Percentiles rank a stretch among this genome's conserved stretches.
These are phyloP conservation scores for Eilema caniola DNA, from an alignment of 2,888 invertebrate genomes.

Conservation along the genomic window DNA sequence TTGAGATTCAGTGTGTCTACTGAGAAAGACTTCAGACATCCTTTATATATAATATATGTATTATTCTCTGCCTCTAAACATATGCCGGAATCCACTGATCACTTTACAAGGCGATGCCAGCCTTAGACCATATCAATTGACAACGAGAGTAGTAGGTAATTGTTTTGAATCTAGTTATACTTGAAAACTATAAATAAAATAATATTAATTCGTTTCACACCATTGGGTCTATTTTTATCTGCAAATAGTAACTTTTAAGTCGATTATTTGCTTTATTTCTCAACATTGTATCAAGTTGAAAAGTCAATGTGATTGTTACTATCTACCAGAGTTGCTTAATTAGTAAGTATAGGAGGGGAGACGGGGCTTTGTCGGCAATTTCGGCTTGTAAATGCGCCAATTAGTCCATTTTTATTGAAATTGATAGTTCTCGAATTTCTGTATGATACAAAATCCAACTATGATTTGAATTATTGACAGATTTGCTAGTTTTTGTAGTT, in stretches of 20 bases:
- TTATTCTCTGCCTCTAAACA: neutral
- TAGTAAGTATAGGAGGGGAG: neutral
- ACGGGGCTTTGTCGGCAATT: neutral
- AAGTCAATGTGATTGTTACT: neutral
- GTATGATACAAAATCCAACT: neutral
- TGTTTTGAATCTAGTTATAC: neutral
- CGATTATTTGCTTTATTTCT: neutral
- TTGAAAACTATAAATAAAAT: neutral
- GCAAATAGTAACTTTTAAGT: neutral
- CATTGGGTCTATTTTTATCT: neutral
- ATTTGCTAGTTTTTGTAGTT: constrained; percentile 3
- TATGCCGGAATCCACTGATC: neutral
- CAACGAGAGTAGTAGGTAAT: neutral
- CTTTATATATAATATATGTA: too few species aligned
- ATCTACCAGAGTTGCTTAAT: neutral
- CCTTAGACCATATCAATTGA: neutral
- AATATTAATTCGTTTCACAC: neutral
- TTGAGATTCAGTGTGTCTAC: too few species aligned
- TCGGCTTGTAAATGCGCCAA: neutral
- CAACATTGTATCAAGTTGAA: neutral
- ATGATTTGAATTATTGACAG: neutral
- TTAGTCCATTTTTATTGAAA: neutral
- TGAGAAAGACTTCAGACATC: too few species aligned
- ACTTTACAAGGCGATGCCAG: neutral
- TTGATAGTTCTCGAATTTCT: neutral